phyloP scores from a whole-genome alignment of 1,140 invertebrate species.

The Cheumatopsyche charites region DNA sequence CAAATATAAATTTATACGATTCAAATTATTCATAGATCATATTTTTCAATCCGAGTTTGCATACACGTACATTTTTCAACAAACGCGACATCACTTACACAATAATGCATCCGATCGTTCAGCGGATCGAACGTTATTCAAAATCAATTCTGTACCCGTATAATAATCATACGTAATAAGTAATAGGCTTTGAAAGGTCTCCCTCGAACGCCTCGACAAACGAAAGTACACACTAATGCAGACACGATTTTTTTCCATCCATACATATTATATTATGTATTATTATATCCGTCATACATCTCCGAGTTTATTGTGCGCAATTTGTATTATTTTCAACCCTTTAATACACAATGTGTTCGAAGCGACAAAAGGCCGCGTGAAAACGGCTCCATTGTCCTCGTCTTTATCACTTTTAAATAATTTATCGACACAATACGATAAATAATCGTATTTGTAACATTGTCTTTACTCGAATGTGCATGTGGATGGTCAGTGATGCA shows the following conservation, averaged over 20 bases:
- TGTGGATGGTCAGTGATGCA: constrained; percentile 42
- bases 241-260: constrained; percentile 5
- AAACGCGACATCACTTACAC: not conserved
- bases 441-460: not conserved
- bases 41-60: too few relatives aligned
- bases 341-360: constrained; percentile 29
- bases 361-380: constrained; percentile 29
- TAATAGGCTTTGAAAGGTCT: constrained; percentile 30
- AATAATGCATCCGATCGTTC: too few relatives aligned
- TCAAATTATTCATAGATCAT: too few relatives aligned
- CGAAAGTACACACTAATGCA: constrained; percentile 20
- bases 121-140: constrained; percentile 34
- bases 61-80: too few relatives aligned
- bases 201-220: constrained; percentile 29
- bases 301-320: constrained; percentile 36
- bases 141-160: constrained; percentile 48
- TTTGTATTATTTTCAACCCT: constrained; percentile 47
- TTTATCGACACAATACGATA: too few relatives aligned
- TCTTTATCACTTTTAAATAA: too few relatives aligned
- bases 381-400: constrained; percentile 24
- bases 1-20: too few relatives aligned
- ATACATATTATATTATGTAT: too few relatives aligned
- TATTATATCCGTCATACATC: too few relatives aligned
- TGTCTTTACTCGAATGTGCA: not conserved
- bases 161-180: constrained; percentile 43